Base-by-base conservation (phyloP, 2,888 invertebrate species). In the Mycogona germanica region DNA sequence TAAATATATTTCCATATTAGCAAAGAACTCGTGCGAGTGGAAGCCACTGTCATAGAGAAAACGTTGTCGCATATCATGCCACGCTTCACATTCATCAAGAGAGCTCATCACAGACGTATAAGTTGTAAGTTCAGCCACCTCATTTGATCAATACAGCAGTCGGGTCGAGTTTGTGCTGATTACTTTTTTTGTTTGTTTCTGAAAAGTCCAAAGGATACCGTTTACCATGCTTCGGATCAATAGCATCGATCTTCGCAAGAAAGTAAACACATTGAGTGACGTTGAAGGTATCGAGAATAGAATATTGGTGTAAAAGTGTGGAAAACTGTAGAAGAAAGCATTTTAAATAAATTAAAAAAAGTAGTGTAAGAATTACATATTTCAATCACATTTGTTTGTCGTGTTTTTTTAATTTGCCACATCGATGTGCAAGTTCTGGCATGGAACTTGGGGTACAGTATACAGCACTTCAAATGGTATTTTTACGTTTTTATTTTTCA, bases 31-130 rank as follows among this genome's bases (percentile, higher is more conserved):
- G 82, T 86, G 0, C 73, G 77, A 60, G 77, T 92, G 0, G 79
- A 81, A 56, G 91, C 86, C 0, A 88, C 87, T 21, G 76, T 89
- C 0, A 80, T 89, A 48, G 87, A 88, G 53, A 88, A 88, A 68
- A 83, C 83, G 0, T 70, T 88, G 12, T 83, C 85, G 0, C 83
- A 86, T 64, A 86, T 84, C 2, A 81, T 81, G 68, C 81, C 83
- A 28, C 76, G 80, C 64, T 87, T 87, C 57, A 28, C 35, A 4
- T 56, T 61, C 30, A 61, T 49, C 17, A 60, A 58, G 37, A 52
- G 67, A 26, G 57, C 56, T 6, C 53, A 53, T 28, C 53, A 53
- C 44, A 46, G 48, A 51, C 53, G 59, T 41, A 55, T 58, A n/a
- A 48, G 55, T 35, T 60, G 58, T 59, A 54, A 58, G 57, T 59